phyloP scores from a whole-genome alignment of 1,140 invertebrate genomes.

The Hylaeus anthracinus region DNA sequence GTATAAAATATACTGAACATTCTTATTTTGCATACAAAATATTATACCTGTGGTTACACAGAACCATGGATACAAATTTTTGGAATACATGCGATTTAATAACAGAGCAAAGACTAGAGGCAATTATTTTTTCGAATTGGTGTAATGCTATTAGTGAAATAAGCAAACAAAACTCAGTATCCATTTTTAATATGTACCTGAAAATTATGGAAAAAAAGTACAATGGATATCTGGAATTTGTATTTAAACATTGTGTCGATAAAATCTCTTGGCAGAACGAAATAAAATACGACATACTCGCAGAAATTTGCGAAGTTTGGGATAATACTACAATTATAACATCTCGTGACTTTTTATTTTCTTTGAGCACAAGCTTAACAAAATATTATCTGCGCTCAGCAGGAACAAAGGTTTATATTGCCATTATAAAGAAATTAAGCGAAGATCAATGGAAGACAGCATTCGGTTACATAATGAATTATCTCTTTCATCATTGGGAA shows the following conservation, averaged over 20 bases:
- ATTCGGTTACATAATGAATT: constrained; percentile 57
- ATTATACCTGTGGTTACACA: constrained; percentile 69
- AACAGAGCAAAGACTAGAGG: constrained; percentile 67
- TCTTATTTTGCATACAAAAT: constrained; percentile 73
- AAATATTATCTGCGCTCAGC: constrained; percentile 64
- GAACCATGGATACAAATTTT: constrained; percentile 56
- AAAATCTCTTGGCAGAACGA: constrained; percentile 72
- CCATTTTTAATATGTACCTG: constrained; percentile 69
- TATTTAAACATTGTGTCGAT: constrained; percentile 62
- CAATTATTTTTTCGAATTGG: constrained; percentile 75
- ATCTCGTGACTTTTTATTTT: constrained; percentile 52
- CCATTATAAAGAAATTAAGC: constrained; percentile 62
- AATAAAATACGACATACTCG: constrained; percentile 71
- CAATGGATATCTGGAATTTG: constrained; percentile 47
- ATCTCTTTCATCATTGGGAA: constrained; percentile 63
- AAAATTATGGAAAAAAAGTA: constrained; percentile 72
- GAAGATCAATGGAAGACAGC: constrained; percentile 62
- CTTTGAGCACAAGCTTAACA: constrained; percentile 63
- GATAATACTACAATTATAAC: constrained; percentile 50
- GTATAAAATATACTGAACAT: constrained; percentile 69
- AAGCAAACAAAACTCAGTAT: constrained; percentile 62
- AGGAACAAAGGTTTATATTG: constrained; percentile 68
- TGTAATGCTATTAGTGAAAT: constrained; percentile 69
- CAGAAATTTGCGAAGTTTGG: constrained; percentile 66
- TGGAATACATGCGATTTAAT: constrained; percentile 55